Base-by-base conservation (phyloP, 2,797 vertebrate genomes). In the Selene dorsalis region DNA sequence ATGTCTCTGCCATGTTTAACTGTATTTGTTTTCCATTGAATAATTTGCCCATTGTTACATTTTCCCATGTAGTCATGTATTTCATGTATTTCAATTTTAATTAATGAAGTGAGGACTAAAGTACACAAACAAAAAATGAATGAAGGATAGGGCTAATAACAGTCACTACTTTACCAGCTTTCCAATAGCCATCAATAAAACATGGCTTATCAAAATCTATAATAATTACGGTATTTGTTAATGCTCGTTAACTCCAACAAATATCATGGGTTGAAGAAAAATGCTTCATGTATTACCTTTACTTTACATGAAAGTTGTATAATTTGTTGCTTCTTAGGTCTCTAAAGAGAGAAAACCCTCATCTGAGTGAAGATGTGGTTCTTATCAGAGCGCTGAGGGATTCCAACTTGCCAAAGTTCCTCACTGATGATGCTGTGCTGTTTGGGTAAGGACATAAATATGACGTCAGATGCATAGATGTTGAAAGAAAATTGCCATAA, bases 391-490 rank as follows among this genome's bases (percentile, higher is more conserved):
- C 96, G 16, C 92, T 97, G 83, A 91, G 95, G 81, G 96, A 97
- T 77, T 96, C 96, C 64, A 97, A 95, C 84, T 91, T 96, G 28
- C 96, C 96, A 28, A 96, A 96, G 87, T 96, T 97, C 87, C 93
- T 97, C 53, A 93, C 93, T 58, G 95, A 96, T 38, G 95, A 96
- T 26, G 91, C 95, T 45, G 3, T 95, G 69, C 93, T 97, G 39
- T 97, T 97, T 87, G 90, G 95, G 95, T 96, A 87, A 50, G 6
- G 17, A 73, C 35, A 45, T n/a, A 24, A 32, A 69, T 28, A 3
- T 60, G 10, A 16, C 1, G 24, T 47, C 16, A 58, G 28, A 41
- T 67, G 4, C 6, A 59, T n/a, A 17, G 35, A 53, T 18, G 28
- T 18, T 22, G 13, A 28, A 30, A 53, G 17, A 8, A 10, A 45